A percentile compares a stretch with the other conserved stretches of the same genome.
phyloP scores from a whole-genome alignment of 2,113 vertebrate species.

The Zapus hudsonius region DNA sequence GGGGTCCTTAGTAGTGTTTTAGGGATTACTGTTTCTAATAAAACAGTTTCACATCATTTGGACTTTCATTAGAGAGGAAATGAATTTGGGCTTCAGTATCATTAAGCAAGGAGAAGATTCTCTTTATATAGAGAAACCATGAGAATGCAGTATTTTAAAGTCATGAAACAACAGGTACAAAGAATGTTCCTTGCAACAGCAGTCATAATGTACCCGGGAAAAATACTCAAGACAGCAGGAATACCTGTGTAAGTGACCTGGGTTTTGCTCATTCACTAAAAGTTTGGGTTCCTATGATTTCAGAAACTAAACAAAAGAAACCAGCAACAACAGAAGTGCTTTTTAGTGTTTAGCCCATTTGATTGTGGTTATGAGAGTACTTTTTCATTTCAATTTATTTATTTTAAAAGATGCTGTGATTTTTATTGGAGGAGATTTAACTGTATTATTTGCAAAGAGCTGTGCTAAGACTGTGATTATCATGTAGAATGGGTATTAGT shows the following conservation, averaged over 20 bases:
- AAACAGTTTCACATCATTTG: not conserved
- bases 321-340: not conserved
- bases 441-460: not conserved
- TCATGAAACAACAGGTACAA: not conserved
- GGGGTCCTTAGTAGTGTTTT: not conserved
- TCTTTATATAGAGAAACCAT: constrained; percentile 46
- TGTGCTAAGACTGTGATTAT: not conserved
- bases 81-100: constrained; percentile 12
- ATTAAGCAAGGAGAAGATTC: not conserved
- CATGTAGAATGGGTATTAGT: not conserved
- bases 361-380: not conserved
- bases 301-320: constrained; percentile 25
- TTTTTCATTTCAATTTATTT: constrained; percentile 1
- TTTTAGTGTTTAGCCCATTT: not conserved
- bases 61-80: not conserved
- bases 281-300: not conserved
- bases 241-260: not conserved
- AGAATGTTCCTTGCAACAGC: constrained; percentile 4
- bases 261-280: constrained; percentile 53
- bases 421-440: not conserved
- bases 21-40: not conserved
- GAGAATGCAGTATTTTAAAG: constrained; percentile 10
- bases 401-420: not conserved
- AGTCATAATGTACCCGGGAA: constrained; percentile 34
- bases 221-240: constrained; percentile 24